Base-by-base conservation (phyloP, 1,140 invertebrate genomes). In the Trichonephila inaurata region DNA sequence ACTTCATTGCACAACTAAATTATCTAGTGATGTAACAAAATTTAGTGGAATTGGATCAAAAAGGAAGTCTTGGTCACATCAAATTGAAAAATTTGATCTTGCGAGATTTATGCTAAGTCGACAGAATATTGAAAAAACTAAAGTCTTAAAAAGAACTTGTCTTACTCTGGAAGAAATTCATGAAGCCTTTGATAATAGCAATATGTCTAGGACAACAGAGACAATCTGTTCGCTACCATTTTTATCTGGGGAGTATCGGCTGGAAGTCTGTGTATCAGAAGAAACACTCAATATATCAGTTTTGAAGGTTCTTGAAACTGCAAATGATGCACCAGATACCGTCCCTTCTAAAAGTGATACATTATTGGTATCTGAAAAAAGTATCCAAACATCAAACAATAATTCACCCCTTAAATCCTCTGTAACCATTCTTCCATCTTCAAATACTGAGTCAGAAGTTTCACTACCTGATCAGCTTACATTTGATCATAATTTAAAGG, bases 211-310 rank as follows among this genome's bases (percentile, higher is more conserved):
- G 16, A 24, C 33, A 28, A 0, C 66, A 16, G 86, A 88, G 21
- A 81, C 85, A 10, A 81, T 93, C n/a, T 93, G 85, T 81, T 93
- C 69, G 4, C 51, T 93, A n/a, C 92, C 92, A 60, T 93, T 93
- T 89, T 89, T 62, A 62, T 86, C 44, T 81, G 69, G 58, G 24
- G 58, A 81, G 10, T 93, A 33, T 66, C 72, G 85, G 16, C 86
- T 93, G 62, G 16, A 82, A 44, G 61, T 93, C 62, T 77, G 69
- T 81, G 60, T 93, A 24, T 60, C 92, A 21, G 92, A 93, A 24
- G 92, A 93, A 77, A 93, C 85, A 7, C 60, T 93, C 0, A 93
- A 93, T 82, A 66, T 93, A 61, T 93, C 92, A 51, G 92, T 93
- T 72, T 62, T 93, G 21, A 93, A 93, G 88, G 86, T 93, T 51